A percentile compares a stretch with the other conserved stretches of the same genome.
phyloP scores from a whole-genome alignment of 2,113 vertebrate genomes.

The Micromys minutus region DNA sequence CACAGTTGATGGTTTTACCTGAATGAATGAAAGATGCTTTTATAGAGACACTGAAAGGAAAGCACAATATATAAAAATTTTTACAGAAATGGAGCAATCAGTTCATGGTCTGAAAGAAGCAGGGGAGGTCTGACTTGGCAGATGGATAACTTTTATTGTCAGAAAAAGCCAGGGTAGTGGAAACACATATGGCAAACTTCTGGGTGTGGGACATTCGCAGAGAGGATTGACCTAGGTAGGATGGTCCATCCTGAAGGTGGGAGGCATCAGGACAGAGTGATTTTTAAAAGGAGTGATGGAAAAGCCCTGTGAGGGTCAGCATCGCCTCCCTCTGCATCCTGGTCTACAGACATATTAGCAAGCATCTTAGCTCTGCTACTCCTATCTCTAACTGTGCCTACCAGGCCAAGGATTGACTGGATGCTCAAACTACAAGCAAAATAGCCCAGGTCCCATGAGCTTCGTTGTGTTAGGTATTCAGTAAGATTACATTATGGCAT shows the following conservation, averaged over 20 bases:
- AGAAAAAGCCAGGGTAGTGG: background rate
- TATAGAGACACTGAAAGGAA: background rate
- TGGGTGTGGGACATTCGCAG: background rate
- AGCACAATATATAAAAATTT: background rate
- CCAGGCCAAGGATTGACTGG: no score
- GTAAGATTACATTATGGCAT: background rate
- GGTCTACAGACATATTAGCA: background rate
- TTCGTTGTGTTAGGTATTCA: background rate
- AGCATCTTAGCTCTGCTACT: background rate
- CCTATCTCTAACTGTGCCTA: background rate
- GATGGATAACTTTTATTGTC: background rate
- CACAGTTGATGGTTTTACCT: background rate
- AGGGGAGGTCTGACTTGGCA: background rate
- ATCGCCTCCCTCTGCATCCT: background rate
- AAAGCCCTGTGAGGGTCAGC: background rate
- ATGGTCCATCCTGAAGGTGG: background rate
- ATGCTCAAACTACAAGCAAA: background rate
- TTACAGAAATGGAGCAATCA: background rate
- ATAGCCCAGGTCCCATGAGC: background rate
- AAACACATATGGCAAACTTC: background rate
- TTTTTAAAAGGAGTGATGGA: background rate
- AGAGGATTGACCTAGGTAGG: background rate
- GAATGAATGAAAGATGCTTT: slow-evolving; percentile 18
- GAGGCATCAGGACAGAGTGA: background rate
- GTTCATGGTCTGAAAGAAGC: background rate